A percentile compares a stretch with the other conserved stretches of the same genome.
Conservation (phyloP, 2,797 vertebrate genomes). For the Halcyon badia region DNA sequence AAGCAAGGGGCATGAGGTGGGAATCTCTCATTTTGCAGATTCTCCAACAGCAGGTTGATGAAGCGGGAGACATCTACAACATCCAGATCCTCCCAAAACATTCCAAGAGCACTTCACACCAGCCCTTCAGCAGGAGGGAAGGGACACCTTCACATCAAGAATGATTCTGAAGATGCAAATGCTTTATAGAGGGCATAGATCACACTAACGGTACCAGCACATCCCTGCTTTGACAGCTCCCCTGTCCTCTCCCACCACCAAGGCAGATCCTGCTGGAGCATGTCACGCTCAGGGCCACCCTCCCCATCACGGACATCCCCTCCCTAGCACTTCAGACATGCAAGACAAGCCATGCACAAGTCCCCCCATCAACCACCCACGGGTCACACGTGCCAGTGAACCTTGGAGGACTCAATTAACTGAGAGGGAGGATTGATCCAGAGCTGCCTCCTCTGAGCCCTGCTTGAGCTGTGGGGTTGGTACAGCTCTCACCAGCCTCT, state of each 20-base stretch:
- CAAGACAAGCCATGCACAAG: accelerated
- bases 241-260: not conserved
- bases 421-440: not conserved
- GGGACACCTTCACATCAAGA: accelerated
- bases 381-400: not conserved
- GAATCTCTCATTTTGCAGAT: not conserved
- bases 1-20: too few relatives aligned
- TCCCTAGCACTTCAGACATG: not conserved
- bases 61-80: not conserved
- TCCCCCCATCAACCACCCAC: not conserved
- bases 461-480: accelerated
- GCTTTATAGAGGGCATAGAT: too few relatives aligned
- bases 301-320: not conserved
- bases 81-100: accelerated
- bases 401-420: not conserved
- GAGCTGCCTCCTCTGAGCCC: not conserved
- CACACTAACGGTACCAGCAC: not conserved
- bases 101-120: accelerated
- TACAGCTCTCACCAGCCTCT: not conserved
- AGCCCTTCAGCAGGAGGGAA: not conserved
- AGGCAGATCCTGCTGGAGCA: not conserved
- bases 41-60: not conserved
- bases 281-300: not conserved
- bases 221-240: not conserved
- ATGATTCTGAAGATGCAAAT: accelerated